Evolutionary conservation across 2,888 invertebrate genomes (phyloP), one percentile per base, ranked within the genome.

Genomic region (Volucella bombylans): DNA sequence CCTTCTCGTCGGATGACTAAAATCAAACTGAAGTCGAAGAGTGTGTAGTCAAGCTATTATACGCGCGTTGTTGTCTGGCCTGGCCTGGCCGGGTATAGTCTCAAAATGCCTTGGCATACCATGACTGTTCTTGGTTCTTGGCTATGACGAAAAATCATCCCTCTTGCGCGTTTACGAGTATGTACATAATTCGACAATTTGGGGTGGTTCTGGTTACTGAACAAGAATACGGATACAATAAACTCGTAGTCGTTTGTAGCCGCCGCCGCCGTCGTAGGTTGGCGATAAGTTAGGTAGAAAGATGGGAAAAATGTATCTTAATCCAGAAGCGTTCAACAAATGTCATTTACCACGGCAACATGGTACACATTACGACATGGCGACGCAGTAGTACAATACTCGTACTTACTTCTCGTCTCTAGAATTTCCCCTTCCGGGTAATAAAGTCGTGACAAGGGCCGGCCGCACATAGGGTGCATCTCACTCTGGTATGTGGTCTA

Each of bases 1-100:
- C 87, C 89, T 86, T 72, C 65, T 52, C 74, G 77, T 72, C 87
- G 80, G 87, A 69, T 65, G 78, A 76, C 61, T 78, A 81, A 86
- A 83, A 82, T 61, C 41, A 61, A 79, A 82, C 86, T 82, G 72
- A 86, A 77, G 76, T 62, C 50, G 23, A 52, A 64, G 71, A 64
- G 43, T 86, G 12, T 62, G 80, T 15, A 82, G 72, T 82, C 72
- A 67, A 76, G 72, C 55, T 85, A 86, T 59, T 57, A 82, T 86
- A 77, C 78, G 10, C 87, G 73, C 38, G 69, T 47, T 57, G 55
- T 50, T 39, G 86, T 87, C 87, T 85, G 62, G 68, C 23, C 23
- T 23, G 23, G 74, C 76, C 67, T 86, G 69, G 87, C 87, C 71
- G 83, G 83, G 78, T 82, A 47, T 79, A 67, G 23, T 4, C n/a